These are phyloP conservation scores for Pherbina coryleti DNA, from an alignment of 2,888 invertebrate species.

Conservation along the genomic window DNA sequence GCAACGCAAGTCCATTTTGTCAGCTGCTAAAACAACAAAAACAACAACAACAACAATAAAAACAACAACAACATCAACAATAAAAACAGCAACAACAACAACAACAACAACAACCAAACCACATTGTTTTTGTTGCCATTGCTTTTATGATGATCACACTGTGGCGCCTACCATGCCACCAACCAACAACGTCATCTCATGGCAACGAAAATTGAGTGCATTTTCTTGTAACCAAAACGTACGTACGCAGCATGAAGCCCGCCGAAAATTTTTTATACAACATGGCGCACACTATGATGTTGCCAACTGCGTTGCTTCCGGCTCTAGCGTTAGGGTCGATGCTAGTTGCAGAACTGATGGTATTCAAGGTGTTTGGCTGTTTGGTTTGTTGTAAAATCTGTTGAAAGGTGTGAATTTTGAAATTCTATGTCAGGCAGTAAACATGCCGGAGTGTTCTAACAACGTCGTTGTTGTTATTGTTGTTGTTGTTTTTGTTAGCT, in stretches of 20 bases:
- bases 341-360: neutral
- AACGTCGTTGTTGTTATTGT: neutral
- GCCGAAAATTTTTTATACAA: neutral
- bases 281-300: neutral
- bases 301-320: neutral
- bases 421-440: slow-evolving; percentile 12
- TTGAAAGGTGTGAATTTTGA: slow-evolving; percentile 14
- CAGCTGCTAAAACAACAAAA: no score
- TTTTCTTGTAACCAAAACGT: slow-evolving; percentile 18
- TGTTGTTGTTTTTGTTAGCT: neutral
- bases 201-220: slow-evolving; percentile 10
- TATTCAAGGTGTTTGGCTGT: neutral
- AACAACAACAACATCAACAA: neutral
- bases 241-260: neutral
- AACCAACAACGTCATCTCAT: neutral
- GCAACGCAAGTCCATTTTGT: no score
- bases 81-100: neutral
- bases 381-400: slow-evolving; percentile 12
- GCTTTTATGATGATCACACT: slow-evolving; percentile 1
- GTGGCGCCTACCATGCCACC: neutral
- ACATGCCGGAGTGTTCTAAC: neutral
- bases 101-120: neutral
- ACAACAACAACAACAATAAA: no score
- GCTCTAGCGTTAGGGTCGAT: neutral
- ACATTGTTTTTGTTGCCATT: neutral